Percentiles rank a stretch among this genome's conserved stretches.
These are phyloP conservation scores for Thamnophis sirtalis DNA, from an alignment of 2,113 vertebrate species.

Conservation along the genomic window DNA sequence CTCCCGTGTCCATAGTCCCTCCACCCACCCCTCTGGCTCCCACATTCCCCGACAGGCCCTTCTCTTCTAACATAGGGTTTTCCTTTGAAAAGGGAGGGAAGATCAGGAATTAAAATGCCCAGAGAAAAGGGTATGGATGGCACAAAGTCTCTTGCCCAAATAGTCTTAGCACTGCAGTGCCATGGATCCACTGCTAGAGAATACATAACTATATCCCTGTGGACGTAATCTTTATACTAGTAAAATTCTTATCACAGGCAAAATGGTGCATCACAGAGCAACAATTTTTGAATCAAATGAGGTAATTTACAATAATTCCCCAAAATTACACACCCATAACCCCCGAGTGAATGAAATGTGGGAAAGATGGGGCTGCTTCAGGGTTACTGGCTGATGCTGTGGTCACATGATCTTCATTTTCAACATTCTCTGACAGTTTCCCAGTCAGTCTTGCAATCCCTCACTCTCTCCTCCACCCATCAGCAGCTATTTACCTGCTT, in stretches of 20 bases:
- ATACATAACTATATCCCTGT: neutral
- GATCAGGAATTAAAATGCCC: neutral
- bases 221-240: neutral
- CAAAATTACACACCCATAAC: neutral
- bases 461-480: neutral
- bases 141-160: neutral
- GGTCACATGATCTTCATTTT: neutral
- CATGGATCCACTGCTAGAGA: neutral
- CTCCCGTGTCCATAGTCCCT: too few species aligned
- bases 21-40: too few species aligned
- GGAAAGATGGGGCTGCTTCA: neutral
- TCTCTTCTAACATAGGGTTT: neutral
- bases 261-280: neutral
- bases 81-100: neutral
- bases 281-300: neutral
- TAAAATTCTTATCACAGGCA: neutral
- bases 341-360: neutral
- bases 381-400: neutral
- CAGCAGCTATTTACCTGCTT: neutral
- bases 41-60: too few species aligned
- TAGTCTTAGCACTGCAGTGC: neutral
- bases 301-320: neutral
- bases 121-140: neutral
- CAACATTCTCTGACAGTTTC: neutral
- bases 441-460: neutral